Conservation (phyloP, 1,140 invertebrate species). For the Caenorhabditis latens region DNA sequence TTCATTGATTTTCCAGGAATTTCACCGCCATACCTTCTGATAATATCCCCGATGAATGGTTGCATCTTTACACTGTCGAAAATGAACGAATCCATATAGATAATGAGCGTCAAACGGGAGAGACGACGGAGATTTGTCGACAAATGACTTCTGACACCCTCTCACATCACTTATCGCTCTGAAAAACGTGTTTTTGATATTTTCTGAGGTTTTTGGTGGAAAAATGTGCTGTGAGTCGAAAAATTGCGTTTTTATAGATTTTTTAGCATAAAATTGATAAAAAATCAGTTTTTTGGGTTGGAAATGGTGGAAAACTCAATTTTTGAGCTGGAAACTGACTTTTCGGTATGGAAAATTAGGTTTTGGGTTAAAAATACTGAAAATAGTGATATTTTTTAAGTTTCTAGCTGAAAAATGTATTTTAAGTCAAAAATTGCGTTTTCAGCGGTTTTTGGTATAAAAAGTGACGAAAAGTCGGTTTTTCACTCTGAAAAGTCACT, state of each 20-base stretch:
- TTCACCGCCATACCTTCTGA: slow-evolving; percentile 86
- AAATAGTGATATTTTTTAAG: too few relatives aligned
- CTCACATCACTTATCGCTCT: slow-evolving; percentile 54
- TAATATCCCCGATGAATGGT: slow-evolving; percentile 94
- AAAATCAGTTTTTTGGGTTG: too few relatives aligned
- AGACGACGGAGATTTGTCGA: slow-evolving; percentile 53
- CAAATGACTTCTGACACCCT: slow-evolving; percentile 58
- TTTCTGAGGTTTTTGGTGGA: slow-evolving; percentile 29
- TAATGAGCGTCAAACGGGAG: slow-evolving; percentile 78
- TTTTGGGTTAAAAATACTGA: too few relatives aligned
- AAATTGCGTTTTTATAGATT: neutral
- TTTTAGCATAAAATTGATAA: too few relatives aligned
- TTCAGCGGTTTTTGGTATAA: too few relatives aligned
- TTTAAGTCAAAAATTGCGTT: too few relatives aligned
- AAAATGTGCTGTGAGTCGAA: neutral
- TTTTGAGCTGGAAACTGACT: neutral
- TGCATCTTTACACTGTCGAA: slow-evolving; percentile 95
- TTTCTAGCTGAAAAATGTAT: too few relatives aligned
- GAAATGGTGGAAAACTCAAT: too few relatives aligned
- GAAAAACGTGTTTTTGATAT: too few relatives aligned
- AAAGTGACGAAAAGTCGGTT: neutral
- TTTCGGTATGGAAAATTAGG: too few relatives aligned
- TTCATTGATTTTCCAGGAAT: neutral
- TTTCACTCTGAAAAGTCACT: too few relatives aligned
- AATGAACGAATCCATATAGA: slow-evolving; percentile 95